Evolutionary conservation across 2,113 vertebrate species (phyloP).

Genomic region (Malurus elegans): DNA sequence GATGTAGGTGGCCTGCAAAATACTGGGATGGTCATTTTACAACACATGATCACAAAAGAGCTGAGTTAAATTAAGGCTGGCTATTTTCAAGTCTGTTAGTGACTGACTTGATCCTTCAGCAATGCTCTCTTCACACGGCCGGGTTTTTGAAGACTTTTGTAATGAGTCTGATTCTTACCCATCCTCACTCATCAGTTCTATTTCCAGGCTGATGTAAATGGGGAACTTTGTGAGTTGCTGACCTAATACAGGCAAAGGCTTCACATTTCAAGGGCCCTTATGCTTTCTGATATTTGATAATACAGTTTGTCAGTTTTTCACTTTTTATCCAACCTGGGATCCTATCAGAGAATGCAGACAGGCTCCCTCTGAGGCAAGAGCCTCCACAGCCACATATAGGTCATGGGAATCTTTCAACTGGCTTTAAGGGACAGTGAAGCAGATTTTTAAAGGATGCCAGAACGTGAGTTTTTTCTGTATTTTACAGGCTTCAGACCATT

Average conservation of each 20-base stretch:
- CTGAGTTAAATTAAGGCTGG: background rate
- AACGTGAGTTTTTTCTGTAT: background rate
- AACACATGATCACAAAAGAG: background rate
- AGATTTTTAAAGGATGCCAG: background rate
- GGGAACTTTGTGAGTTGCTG: background rate
- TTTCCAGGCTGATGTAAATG: background rate
- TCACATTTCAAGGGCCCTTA: constrained; percentile 21
- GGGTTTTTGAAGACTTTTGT: background rate
- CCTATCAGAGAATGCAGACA: background rate
- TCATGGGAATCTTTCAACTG: constrained; percentile 29
- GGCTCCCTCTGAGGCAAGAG: background rate
- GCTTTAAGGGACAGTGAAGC: background rate
- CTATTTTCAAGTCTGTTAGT: background rate
- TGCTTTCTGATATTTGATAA: constrained; percentile 1
- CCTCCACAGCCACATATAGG: background rate
- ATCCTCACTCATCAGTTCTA: background rate
- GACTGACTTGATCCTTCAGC: background rate
- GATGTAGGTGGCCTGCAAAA: background rate
- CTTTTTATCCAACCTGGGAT: background rate
- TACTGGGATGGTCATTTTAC: background rate
- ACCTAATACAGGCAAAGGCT: background rate
- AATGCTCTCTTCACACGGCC: background rate
- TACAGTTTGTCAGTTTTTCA: constrained; percentile 1
- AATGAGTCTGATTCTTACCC: background rate
- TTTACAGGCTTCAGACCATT: background rate